Evolutionary conservation across 2,888 invertebrate species (phyloP), one percentile per base, ranked within the genome.

Genomic region (Stenotaenia linearis): DNA sequence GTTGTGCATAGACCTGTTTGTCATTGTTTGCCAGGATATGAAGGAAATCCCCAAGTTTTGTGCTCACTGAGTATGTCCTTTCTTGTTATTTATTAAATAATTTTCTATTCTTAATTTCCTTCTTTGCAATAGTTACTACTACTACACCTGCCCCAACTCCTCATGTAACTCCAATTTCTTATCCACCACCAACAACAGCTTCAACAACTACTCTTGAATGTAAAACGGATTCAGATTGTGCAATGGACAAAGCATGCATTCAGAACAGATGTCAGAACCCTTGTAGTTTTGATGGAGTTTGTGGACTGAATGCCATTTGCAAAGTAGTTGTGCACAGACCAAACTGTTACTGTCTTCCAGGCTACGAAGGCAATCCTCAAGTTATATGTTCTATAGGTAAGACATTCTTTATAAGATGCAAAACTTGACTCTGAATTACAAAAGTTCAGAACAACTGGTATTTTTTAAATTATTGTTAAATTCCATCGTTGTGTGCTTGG

Each of bases 1-100:
- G 91, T 93, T 83, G 91, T 92, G 84, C 96, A 96, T 86, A 89
- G 90, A 84, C 93, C 95, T 0, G 91, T 93, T 81, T 96, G 96
- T 87, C 93, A 95, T 32, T 96, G 96, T 87, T 81, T 83, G 21
- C 82, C 82, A 6, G 82, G 81, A 6, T 82, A 82, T 45, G 80
- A 50, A 10, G 84, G 83, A 21, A 82, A 83, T 81, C 82, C 83
- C 1, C 79, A 81, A 12, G 81, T 50, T 50, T 50, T 50, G 6
- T 50, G 50, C 18, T 50, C 50, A 18, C 18, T 50, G 9, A 7
- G 50, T 50, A 50, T 40, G 4, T 15, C n/a, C n/a, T n/a, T n/a
- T n/a, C n/a, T n/a, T n/a, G n/a, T n/a, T n/a, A n/a, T n/a, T 40
- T 40, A n/a, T n/a, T n/a, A n/a, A n/a, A n/a, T n/a, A n/a, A n/a